Base-by-base conservation (phyloP, 1,140 invertebrate species). In the Micrasema longulum region DNA sequence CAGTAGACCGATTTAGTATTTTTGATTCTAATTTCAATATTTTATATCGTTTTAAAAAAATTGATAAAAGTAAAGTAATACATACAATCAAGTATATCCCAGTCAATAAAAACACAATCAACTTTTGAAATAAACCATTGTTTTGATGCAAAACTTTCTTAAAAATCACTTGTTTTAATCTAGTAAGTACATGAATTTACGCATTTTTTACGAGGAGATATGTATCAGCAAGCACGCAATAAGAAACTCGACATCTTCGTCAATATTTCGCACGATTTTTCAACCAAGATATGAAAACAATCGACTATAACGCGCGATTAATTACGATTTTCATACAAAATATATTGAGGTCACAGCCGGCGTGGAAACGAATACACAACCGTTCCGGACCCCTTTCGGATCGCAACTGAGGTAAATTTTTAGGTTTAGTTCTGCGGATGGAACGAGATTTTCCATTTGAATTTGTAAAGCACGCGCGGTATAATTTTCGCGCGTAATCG, bases 81-180 rank as follows among this genome's bases (percentile, higher is more conserved):
- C 55, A 0, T 41, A 60, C 55, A 41, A 14, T 38, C 12, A 14
- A 5, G n/a, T 26, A 35, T n/a, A 36, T 60, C 55, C 55, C 36
- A 41, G 55, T 60, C 23, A 60, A 41, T 60, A 60, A 60, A 60
- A 60, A 16, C 52, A 55, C 52, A 1, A 16, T 55, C 22, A 53
- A 53, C 23, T 31, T 16, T 36, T 9, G 7, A 31, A 31, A 31
- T 31, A 31, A 41, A 60, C 55, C 36, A 60, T 60, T 60, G 55
- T 60, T 38, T 60, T 60, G 36, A 14, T 38, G 36, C 35, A 18
- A 52, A 60, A 60, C 35, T 41, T 60, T 60, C 36, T 41, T 60
- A 41, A 60, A 60, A 41, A 60, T 60, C 55, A 60, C 55, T 60
- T 60, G 55, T 38, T 60, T 60, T 11, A 41, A 60, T 22, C 55